These are phyloP conservation scores for Synanthedon tipuliformis DNA, from an alignment of 2,888 invertebrate genomes.

Conservation along the genomic window DNA sequence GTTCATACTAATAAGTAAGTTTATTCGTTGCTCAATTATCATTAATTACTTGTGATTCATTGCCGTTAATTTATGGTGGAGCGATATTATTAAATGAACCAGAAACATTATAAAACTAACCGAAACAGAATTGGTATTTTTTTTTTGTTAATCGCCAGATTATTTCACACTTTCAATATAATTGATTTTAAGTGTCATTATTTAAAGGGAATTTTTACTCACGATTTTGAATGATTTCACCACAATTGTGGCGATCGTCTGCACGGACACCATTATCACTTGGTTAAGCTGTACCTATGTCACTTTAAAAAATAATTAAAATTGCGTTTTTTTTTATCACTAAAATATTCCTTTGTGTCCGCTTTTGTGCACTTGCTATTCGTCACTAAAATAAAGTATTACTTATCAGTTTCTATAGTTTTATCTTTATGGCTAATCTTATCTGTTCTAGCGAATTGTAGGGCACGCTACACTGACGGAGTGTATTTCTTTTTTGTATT, in stretches of 20 bases:
- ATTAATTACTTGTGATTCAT: not conserved
- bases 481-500: too few species aligned
- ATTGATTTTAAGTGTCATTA: slow-evolving; percentile 1
- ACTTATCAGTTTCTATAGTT: slow-evolving; percentile 36
- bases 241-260: slow-evolving; percentile 83
- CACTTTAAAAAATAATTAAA: not conserved
- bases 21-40: not conserved
- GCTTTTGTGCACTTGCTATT: slow-evolving; percentile 34
- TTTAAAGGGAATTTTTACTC: slow-evolving; percentile 41
- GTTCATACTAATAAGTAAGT: not conserved
- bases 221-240: slow-evolving; percentile 87
- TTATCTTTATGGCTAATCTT: slow-evolving; percentile 57
- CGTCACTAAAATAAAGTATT: slow-evolving; percentile 42
- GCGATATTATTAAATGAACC: too few species aligned
- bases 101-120: too few species aligned
- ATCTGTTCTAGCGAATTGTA: slow-evolving; percentile 58
- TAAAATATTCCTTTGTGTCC: slow-evolving; percentile 34
- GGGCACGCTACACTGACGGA: slow-evolving; percentile 27
- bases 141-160: not conserved
- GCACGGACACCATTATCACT: slow-evolving; percentile 81
- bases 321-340: slow-evolving; percentile 13
- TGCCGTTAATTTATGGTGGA: not conserved
- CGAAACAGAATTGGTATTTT: not conserved
- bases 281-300: slow-evolving; percentile 4
- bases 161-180: slow-evolving; percentile 4